These are phyloP conservation scores for Neosalanx taihuensis DNA, from an alignment of 2,797 vertebrate genomes.

Conservation along the genomic window DNA sequence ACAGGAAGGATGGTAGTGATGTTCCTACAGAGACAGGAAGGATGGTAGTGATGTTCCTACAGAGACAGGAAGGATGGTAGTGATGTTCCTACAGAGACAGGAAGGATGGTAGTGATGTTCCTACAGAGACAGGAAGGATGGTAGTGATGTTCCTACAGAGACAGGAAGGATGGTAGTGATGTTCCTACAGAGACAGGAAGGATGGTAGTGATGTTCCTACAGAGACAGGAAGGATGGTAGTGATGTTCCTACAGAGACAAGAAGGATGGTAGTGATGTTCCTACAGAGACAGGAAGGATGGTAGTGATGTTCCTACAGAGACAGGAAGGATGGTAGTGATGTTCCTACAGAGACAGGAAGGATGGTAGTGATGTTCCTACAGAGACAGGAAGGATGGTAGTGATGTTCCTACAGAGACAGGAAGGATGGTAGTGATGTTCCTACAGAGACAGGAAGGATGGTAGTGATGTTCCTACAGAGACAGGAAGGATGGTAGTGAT, in stretches of 20 bases:
- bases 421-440: background rate
- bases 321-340: background rate
- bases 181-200: too few species aligned
- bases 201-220: background rate
- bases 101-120: background rate
- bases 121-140: background rate
- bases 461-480: background rate
- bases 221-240: background rate
- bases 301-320: background rate
- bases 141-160: background rate
- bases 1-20: background rate
- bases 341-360: too few species aligned
- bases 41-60: background rate
- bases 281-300: background rate
- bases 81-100: background rate
- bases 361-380: background rate
- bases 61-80: background rate
- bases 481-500: background rate
- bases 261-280: background rate
- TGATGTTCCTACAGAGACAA: background rate
- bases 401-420: background rate
- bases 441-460: background rate
- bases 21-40: too few species aligned
- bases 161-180: background rate
- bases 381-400: background rate